Percentiles rank a stretch among this genome's conserved stretches.
Conservation (phyloP, 2,888 invertebrate species). For the Drosophila ezoana region DNA sequence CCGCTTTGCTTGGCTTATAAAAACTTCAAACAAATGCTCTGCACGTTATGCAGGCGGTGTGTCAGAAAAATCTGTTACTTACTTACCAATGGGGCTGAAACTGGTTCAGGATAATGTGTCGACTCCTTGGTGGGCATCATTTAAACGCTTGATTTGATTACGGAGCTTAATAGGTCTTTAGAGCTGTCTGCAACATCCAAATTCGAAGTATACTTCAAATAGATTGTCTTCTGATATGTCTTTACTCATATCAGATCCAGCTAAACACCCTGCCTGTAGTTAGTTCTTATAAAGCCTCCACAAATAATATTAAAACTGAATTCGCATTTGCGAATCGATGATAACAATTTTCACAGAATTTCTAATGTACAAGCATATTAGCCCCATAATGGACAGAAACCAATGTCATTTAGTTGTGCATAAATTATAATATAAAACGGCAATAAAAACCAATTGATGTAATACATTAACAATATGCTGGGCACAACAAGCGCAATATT, state of each 20-base stretch:
- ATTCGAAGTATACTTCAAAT: background rate
- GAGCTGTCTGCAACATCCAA: background rate
- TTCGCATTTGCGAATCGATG: background rate
- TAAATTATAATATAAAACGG: slow-evolving; percentile 43
- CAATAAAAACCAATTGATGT: slow-evolving; percentile 40
- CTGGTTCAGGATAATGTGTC: slow-evolving; percentile 36
- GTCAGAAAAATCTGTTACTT: slow-evolving; percentile 84
- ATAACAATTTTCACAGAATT: background rate
- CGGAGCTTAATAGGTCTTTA: background rate
- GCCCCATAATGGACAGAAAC: background rate
- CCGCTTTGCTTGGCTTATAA: slow-evolving; percentile 47
- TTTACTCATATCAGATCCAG: too few relatives aligned
- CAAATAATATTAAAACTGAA: too few relatives aligned
- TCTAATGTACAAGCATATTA: slow-evolving; percentile 4
- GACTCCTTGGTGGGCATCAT: slow-evolving; percentile 23
- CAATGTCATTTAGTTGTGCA: slow-evolving; percentile 35
- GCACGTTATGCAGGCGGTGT: slow-evolving; percentile 63
- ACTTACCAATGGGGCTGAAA: slow-evolving; percentile 41
- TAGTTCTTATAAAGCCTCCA: too few relatives aligned
- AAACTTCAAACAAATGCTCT: slow-evolving; percentile 73
- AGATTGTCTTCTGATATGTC: too few relatives aligned
- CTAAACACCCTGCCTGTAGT: too few relatives aligned
- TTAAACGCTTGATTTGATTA: slow-evolving; percentile 40
- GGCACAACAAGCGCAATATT: slow-evolving; percentile 57
- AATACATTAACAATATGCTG: slow-evolving; percentile 49